These are phyloP conservation scores for Caerostris extrusa DNA, from an alignment of 1,140 invertebrate genomes.

Conservation along the genomic window DNA sequence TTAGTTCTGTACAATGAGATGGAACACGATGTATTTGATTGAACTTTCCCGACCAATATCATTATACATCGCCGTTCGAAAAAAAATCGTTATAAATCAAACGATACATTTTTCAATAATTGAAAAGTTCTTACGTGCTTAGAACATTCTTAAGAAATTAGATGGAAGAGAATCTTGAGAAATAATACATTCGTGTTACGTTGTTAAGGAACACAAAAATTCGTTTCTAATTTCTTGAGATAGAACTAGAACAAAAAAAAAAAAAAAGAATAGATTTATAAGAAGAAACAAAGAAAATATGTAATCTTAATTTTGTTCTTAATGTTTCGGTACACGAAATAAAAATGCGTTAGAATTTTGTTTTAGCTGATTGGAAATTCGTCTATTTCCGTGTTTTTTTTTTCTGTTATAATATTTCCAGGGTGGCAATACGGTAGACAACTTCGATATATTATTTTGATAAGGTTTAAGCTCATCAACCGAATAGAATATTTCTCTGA, in stretches of 20 bases:
- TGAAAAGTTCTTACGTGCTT: neutral
- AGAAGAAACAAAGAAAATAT: neutral
- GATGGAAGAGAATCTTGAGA: neutral
- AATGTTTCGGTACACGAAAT: neutral
- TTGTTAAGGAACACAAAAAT: neutral
- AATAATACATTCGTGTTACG: neutral
- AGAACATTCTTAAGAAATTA: conserved; percentile 5
- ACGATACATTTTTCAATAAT: neutral
- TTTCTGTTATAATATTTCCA: neutral
- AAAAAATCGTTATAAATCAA: neutral
- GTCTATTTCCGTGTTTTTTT: neutral
- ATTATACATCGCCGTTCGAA: neutral
- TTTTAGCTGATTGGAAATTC: conserved; percentile 10
- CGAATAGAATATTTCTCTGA: neutral
- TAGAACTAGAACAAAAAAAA: neutral
- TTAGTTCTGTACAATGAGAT: neutral
- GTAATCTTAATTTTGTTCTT: neutral
- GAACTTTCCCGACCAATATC: neutral
- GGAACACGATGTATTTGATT: neutral
- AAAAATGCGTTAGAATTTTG: neutral
- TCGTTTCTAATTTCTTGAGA: neutral
- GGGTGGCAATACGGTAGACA: neutral
- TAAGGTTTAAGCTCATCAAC: neutral
- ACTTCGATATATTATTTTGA: neutral
- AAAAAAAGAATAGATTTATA: neutral